Conservation (phyloP, 2,888 invertebrate genomes). For the Tinea trinotella region DNA sequence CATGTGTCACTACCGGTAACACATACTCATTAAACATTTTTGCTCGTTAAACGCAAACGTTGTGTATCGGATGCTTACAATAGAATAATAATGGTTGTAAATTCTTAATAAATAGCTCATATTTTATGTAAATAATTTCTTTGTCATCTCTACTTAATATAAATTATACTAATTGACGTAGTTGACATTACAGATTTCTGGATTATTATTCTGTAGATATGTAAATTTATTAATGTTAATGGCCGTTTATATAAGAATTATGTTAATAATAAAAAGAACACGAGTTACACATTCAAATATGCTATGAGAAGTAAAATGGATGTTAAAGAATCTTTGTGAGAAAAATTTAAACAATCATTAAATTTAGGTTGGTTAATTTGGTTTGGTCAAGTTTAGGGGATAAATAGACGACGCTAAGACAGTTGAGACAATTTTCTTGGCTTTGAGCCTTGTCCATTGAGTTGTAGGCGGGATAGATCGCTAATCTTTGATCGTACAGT, state of each 20-base stretch:
- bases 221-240: neutral
- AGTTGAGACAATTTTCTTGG: too few species aligned
- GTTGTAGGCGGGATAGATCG: too few species aligned
- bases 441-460: too few species aligned
- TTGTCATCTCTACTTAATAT: neutral
- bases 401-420: too few species aligned
- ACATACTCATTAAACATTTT: too few species aligned
- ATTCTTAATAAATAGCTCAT: neutral
- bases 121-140: neutral
- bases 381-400: neutral
- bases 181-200: too few species aligned
- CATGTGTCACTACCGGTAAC: too few species aligned
- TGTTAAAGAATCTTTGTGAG: neutral
- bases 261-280: too few species aligned
- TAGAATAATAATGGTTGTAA: neutral
- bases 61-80: neutral
- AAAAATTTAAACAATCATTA: neutral
- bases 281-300: too few species aligned
- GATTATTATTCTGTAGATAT: too few species aligned
- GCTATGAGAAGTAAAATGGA: neutral
- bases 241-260: neutral
- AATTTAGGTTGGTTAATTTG: neutral
- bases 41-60: too few species aligned
- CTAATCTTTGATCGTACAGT: too few species aligned
- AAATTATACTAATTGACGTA: neutral